Percentiles rank a stretch among this genome's conserved stretches.
These are phyloP conservation scores for Bibio marci DNA, from an alignment of 2,888 invertebrate genomes.

Conservation along the genomic window DNA sequence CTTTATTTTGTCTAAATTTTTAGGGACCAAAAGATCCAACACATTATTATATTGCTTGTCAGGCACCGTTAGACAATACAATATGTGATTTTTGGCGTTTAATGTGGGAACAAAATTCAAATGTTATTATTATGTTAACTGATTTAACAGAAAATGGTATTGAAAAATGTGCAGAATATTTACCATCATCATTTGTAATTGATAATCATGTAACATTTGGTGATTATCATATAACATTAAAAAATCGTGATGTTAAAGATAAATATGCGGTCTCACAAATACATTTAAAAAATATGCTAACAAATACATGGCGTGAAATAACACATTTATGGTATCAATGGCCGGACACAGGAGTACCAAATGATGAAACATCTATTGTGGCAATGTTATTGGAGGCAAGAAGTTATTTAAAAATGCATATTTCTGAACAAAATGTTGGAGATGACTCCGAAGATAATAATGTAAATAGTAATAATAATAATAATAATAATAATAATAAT, in stretches of 20 bases:
- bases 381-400: conserved; percentile 78
- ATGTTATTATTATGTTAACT: conserved; percentile 79
- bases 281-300: conserved; percentile 64
- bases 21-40: conserved; percentile 73
- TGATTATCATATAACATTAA: conserved; percentile 73
- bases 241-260: conserved; percentile 76
- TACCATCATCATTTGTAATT: conserved; percentile 80
- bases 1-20: too few species aligned
- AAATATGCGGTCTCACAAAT: conserved; percentile 79
- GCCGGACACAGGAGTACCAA: conserved; percentile 71
- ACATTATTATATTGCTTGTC: conserved; percentile 81
- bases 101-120: conserved; percentile 88
- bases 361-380: conserved; percentile 66
- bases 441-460: conserved; percentile 16
- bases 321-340: conserved; percentile 90
- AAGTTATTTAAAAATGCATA: conserved; percentile 24
- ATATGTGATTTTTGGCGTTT: conserved; percentile 87
- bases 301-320: conserved; percentile 71
- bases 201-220: conserved; percentile 78
- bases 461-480: conserved; percentile 3
- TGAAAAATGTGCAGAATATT: conserved; percentile 79
- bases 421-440: conserved; percentile 23
- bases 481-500: conserved; percentile 6
- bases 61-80: conserved; percentile 74
- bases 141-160: conserved; percentile 79